Base-by-base conservation (phyloP, 2,888 invertebrate genomes). In the Drosophila cognata region DNA sequence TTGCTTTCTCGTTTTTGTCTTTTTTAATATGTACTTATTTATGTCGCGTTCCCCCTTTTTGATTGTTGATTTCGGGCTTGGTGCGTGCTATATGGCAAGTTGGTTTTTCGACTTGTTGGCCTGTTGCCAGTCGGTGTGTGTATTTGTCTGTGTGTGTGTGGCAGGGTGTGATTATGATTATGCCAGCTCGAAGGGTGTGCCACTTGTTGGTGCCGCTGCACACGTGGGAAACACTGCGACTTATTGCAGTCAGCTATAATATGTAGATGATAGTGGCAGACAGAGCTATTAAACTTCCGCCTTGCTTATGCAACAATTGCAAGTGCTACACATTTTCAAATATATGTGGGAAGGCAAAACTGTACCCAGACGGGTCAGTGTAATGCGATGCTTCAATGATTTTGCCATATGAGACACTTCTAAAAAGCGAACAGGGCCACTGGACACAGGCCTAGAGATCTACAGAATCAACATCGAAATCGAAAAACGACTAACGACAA, bases 341-440 rank as follows among this genome's bases (percentile, higher is more conserved):
- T 63, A 61, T n/a, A 13, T 36, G 53, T 71, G 72, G 73, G 77
- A 61, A 80, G 82, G 64, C 77, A 65, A 60, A 87, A 78, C 73
- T 71, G 55, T 55, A 70, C 75, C 77, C 76, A 80, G 73, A 67
- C 56, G 36, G 69, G 36, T 60, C 59, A 59, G 74, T 75, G 76
- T 67, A 71, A 82, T 74, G 85, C 67, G 75, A 85, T 80, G 88
- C 88, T 80, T 84, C 75, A 87, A 88, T 80, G 89, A 77, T 77
- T 89, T 65, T 38, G 62, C 60, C 71, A 79, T 57, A 68, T 48
- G 74, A 81, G 79, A 86, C 65, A 59, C 31, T 64, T 46, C 11
- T 36, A 70, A 62, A 77, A 58, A 43, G 57, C 57, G 29, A 61
- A 6, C 65, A 46, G 38, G 52, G 28, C 35, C 52, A 50, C n/a